Evolutionary conservation across 1,140 invertebrate genomes (phyloP), one percentile per base, ranked within the genome.

Genomic region (Orius insidiosus): DNA sequence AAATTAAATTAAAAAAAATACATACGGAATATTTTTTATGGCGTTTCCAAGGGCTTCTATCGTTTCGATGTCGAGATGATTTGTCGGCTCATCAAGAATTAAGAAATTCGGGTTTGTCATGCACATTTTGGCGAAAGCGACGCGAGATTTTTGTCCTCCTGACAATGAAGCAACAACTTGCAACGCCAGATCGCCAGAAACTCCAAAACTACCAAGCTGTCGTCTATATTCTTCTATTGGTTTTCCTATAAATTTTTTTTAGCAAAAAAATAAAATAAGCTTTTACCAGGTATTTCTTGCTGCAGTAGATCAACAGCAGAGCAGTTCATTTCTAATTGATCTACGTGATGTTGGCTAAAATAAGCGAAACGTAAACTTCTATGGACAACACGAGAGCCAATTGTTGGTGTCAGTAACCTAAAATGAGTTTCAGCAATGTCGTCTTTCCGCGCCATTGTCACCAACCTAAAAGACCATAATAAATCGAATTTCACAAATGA

Each of bases 331-430:
- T 93, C 86, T 7, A 98, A 63, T 65, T 97, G 92, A 63, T 98
- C 95, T 1, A 99, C 89, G 59, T 98, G 94, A 70, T 99, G 96
- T 61, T 99, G 96, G 55, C 88, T 95, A 65, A 99, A 99, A 64
- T 98, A 99, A 14, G 93, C 96, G 58, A 98, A 95, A 54, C 88
- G 83, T 14, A 98, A 68, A 56, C 87, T 92, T 18, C 95, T 72
- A 68, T 98, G 89, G 3, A 76, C 71, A 55, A 80, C 78, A 19
- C 90, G 71, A 14, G 82, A 74, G 5, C 95, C 95, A 24, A 67
- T 69, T 0, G 78, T 80, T 0, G 96, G 89, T 35, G 77, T 76
- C 19, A 96, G 62, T 24, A 92, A 5, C 89, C 90, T 56, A 93
- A 82, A 48, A 99, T 77, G 34, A 99, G 78, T 68, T 98, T 98